phyloP scores from a whole-genome alignment of 2,113 vertebrate genomes.

The Ammodytes marinus region DNA sequence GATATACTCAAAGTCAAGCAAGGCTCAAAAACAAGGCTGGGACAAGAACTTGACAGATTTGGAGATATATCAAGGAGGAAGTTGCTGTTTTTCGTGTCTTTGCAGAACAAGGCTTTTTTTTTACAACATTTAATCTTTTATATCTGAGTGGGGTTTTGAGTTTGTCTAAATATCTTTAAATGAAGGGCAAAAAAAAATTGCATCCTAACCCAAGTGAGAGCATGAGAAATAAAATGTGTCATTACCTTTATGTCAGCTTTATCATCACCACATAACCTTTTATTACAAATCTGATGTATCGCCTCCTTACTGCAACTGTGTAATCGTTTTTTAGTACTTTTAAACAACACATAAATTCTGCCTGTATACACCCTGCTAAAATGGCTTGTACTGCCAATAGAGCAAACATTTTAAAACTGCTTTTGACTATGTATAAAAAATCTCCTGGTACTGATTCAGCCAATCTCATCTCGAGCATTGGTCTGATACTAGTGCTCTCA shows the following conservation, averaged over 20 bases:
- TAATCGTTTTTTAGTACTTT: slow-evolving; percentile 27
- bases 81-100: slow-evolving; percentile 32
- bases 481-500: not conserved
- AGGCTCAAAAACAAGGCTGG: slow-evolving; percentile 29
- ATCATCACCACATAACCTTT: slow-evolving; percentile 29
- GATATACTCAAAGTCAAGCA: slow-evolving; percentile 22
- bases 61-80: slow-evolving; percentile 7
- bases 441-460: not conserved
- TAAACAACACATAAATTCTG: slow-evolving; percentile 2
- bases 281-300: slow-evolving; percentile 1
- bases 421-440: not conserved
- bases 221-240: slow-evolving; percentile 54
- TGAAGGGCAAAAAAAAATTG: not conserved
- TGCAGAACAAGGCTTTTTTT: not conserved
- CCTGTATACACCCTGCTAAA: not conserved
- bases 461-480: not conserved
- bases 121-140: slow-evolving; percentile 20
- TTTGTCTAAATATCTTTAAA: slow-evolving; percentile 22
- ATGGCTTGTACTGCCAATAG: not conserved
- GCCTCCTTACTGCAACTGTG: not conserved
- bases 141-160: not conserved
- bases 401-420: not conserved
- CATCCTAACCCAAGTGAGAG: not conserved
- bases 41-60: slow-evolving; percentile 37
- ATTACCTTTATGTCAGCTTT: slow-evolving; percentile 47